Base-by-base conservation (phyloP, 2,888 invertebrate genomes). In the Sipha maydis region DNA sequence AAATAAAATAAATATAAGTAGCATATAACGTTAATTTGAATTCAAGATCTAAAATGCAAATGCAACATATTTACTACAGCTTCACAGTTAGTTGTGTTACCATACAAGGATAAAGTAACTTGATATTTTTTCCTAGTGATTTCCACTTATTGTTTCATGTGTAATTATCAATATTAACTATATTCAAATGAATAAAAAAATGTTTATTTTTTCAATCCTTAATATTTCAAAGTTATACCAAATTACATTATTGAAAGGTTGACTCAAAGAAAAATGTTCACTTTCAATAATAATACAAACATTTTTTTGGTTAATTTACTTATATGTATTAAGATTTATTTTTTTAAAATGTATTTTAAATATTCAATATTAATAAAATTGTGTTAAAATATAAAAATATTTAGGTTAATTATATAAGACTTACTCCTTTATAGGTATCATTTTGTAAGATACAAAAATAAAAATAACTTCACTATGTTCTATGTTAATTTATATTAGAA, bases 381-480 rank as follows among this genome's bases (percentile, higher is more conserved):
- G 3, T 56, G 21, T 56, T 67, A 9, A 67, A 67, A 67, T n/a
- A 67, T 4, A 25, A 5, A 41, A 41, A 9, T 41, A 61, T 61
- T 61, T 1, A 25, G 7, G 67, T 77, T 77, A 48, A 77, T 61
- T n/a, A 4, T 8, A 41, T 14, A 67, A 9, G 9, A 85, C 85
- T 85, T 77, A 85, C 85, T 77, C 25, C 9, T 85, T 85, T 67
- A 48, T n/a, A 31, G 77, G 4, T 21, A 67, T 48, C 85, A 85
- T 85, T 11, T 67, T 77, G 31, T 77, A 48, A 48, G 17, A 69
- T 67, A 14, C 25, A 85, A 67, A 48, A 67, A 67, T 5, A 75
- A 76, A 67, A 77, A 1, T 67, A 19, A 67, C 31, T 85, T 17
- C 48, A 69, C 25, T 48, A 31, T 25, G 14, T 77, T 41, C 14